phyloP scores from a whole-genome alignment of 2,888 invertebrate species.

The Coleophora flavipennella region DNA sequence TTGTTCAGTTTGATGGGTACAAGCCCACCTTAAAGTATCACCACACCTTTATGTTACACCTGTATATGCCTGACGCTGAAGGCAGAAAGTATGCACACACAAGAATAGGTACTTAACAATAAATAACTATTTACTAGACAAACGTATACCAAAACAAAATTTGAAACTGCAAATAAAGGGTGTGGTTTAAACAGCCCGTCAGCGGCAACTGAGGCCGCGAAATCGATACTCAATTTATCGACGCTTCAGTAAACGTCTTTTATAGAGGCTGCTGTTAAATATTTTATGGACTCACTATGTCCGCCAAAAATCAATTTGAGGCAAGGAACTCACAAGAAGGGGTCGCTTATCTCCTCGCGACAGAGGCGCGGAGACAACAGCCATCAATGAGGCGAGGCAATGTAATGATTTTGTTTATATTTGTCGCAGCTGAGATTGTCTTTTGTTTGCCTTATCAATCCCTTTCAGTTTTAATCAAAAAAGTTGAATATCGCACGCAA shows the following conservation, averaged over 20 bases:
- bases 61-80: too few species aligned
- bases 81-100: too few species aligned
- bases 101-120: too few species aligned
- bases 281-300: constrained; percentile 45
- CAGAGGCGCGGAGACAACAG: constrained; percentile 53
- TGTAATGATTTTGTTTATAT: constrained; percentile 16
- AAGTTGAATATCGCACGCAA: too few species aligned
- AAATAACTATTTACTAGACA: too few species aligned
- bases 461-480: too few species aligned
- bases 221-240: constrained; percentile 28
- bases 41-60: too few species aligned
- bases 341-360: constrained; percentile 49
- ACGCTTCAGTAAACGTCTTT: constrained; percentile 23
- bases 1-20: too few species aligned
- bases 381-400: constrained; percentile 6
- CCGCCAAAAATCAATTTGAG: constrained; percentile 53
- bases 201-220: constrained; percentile 10
- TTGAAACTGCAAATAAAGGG: not conserved
- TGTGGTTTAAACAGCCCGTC: constrained; percentile 12
- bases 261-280: constrained; percentile 36
- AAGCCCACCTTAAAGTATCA: too few species aligned
- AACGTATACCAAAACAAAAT: not conserved
- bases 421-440: constrained; percentile 7
- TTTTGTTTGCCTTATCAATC: constrained; percentile 10
- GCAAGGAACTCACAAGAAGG: constrained; percentile 49